Evolutionary conservation across 1,140 invertebrate genomes (phyloP), one percentile per base, ranked within the genome.

Genomic region (Atta texana): DNA sequence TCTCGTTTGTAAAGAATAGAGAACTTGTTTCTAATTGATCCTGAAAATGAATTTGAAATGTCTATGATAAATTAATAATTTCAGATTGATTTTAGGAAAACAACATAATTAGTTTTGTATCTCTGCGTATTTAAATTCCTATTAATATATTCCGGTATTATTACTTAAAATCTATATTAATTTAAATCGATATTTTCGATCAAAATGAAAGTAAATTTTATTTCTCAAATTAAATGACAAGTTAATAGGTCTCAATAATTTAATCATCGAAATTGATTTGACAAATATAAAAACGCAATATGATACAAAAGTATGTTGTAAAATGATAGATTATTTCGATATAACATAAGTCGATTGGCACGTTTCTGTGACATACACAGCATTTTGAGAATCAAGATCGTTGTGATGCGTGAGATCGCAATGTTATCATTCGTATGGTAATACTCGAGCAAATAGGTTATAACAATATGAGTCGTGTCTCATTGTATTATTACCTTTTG

Each of bases 121-220:
- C 12, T 69, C 8, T 49, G 39, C 5, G 14, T n/a, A n/a, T 16
- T 68, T 21, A 68, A 24, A 18, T 16, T 66, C 7, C 2, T 39
- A 5, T 14, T 21, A 21, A 4, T 44, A 39, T 16, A 28, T 3
- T 44, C 39, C 10, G 39, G 39, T 44, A 6, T 14, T 68, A 68
- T 68, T 44, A 39, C 14, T 24, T 6, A 12, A 68, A 68, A 68
- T 44, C n/a, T 68, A 49, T 69, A 16, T 44, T 69, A 49, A 44
- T 24, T 69, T 69, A 24, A 69, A 69, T 69, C n/a, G 39, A 49
- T 69, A 69, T 5, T 21, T 44, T 69, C 3, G 34, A n/a, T 24
- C n/a, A 49, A 69, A 69, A 69, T 34, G 3, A 66, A 39, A 39
- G 8, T 66, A 49, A 69, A 69, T 69, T 69, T 49, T 21, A 69